A percentile compares a stretch with the other conserved stretches of the same genome.
Evolutionary conservation across 2,797 vertebrate species (phyloP).

Genomic region (Fundulus diaphanus): DNA sequence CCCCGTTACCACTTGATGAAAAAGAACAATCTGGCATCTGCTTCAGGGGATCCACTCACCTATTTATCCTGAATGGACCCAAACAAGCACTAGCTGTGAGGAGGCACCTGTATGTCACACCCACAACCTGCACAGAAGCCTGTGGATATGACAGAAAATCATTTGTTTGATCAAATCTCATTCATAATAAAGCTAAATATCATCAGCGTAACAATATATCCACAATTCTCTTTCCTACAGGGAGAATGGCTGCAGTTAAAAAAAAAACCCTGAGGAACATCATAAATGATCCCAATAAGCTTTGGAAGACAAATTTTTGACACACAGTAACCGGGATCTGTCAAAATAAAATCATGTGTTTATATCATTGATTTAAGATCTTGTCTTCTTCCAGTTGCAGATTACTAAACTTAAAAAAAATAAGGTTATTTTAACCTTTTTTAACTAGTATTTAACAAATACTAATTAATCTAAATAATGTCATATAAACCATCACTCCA

Average conservation of each 20-base stretch:
- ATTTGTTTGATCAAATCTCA: not conserved
- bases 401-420: not conserved
- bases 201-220: not conserved
- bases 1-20: no score
- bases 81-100: no score
- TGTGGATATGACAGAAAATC: no score
- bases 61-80: no score
- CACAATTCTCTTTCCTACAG: not conserved
- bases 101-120: no score
- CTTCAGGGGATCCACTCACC: no score
- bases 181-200: not conserved
- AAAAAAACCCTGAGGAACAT: not conserved
- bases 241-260: not conserved
- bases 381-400: not conserved
- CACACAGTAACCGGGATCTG: not conserved
- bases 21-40: no score
- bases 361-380: not conserved
- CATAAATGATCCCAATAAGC: not conserved
- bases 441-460: no score
- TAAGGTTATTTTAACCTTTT: not conserved
- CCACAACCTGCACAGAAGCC: no score
- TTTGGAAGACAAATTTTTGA: not conserved
- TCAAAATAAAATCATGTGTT: not conserved
- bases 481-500: not conserved
- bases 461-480: no score